Evolutionary conservation across 2,113 vertebrate genomes (phyloP).

Genomic region (Dendropsophus ebraccatus): DNA sequence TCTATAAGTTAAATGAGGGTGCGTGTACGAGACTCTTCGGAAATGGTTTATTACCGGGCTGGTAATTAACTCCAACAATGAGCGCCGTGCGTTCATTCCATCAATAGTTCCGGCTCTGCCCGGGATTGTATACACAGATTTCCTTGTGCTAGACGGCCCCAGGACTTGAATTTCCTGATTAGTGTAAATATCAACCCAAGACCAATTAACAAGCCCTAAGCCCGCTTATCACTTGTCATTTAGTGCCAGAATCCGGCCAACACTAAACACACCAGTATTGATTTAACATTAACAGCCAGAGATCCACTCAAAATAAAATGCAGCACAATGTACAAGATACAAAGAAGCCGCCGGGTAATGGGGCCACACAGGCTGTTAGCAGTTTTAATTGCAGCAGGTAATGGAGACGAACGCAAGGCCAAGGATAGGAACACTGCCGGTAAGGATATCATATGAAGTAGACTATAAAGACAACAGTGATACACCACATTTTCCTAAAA

Average conservation of each 20-base stretch:
- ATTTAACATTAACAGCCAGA: slow-evolving; percentile 68
- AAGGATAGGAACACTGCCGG: background rate
- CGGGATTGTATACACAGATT: slow-evolving; percentile 73
- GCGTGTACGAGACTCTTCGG: background rate
- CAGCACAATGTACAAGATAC: slow-evolving; percentile 68
- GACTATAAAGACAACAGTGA: too few relatives aligned
- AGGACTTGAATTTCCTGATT: slow-evolving; percentile 72
- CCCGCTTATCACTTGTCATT: slow-evolving; percentile 79
- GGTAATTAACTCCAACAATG: slow-evolving; percentile 62
- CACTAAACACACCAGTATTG: slow-evolving; percentile 77
- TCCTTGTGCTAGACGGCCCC: slow-evolving; percentile 69
- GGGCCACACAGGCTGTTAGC: slow-evolving; percentile 16
- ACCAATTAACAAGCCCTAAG: slow-evolving; percentile 79
- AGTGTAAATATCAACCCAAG: slow-evolving; percentile 79
- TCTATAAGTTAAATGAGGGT: too few relatives aligned
- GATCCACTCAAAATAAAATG: slow-evolving; percentile 72
- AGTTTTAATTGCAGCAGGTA: slow-evolving; percentile 45
- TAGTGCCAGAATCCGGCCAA: slow-evolving; percentile 74
- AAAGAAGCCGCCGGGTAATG: slow-evolving; percentile 49
- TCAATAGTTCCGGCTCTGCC: slow-evolving; percentile 72
- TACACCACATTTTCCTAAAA: too few relatives aligned
- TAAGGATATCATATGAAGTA: too few relatives aligned
- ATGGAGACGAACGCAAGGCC: slow-evolving; percentile 31
- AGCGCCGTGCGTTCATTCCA: slow-evolving; percentile 60
- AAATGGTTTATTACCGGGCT: slow-evolving; percentile 6